phyloP scores from a whole-genome alignment of 2,797 vertebrate genomes.

The Bryconaethiops microstoma region DNA sequence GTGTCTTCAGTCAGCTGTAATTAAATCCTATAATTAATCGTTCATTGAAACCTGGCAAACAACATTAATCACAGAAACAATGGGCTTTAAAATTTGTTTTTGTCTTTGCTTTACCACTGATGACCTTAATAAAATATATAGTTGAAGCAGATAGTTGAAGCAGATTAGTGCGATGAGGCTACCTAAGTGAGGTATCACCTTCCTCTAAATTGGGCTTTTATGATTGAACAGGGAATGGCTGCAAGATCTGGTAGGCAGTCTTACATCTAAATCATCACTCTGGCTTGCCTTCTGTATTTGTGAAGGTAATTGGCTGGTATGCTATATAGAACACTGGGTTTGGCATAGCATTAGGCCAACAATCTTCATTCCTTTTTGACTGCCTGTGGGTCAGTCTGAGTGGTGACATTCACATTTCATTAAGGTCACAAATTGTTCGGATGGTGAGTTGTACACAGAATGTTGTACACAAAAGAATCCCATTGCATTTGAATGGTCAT shows the following conservation, averaged over 20 bases:
- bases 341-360: slow-evolving; percentile 19
- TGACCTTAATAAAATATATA: slow-evolving; percentile 2
- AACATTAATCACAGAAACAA: slow-evolving; percentile 42
- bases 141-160: not conserved
- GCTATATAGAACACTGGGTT: not conserved
- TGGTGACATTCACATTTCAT: slow-evolving; percentile 25
- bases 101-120: slow-evolving; percentile 1
- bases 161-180: not conserved
- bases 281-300: slow-evolving; percentile 12
- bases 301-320: slow-evolving; percentile 4
- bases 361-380: slow-evolving; percentile 20
- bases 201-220: slow-evolving; percentile 11
- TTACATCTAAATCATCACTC: not conserved
- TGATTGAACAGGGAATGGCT: slow-evolving; percentile 4
- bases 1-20: slow-evolving; percentile 34
- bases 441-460: slow-evolving; percentile 37
- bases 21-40: slow-evolving; percentile 46
- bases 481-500: slow-evolving; percentile 56
- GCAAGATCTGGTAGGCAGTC: not conserved
- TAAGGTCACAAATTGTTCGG: slow-evolving; percentile 53
- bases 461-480: slow-evolving; percentile 53
- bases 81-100: slow-evolving; percentile 23
- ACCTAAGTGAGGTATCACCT: slow-evolving; percentile 1
- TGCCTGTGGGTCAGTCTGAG: slow-evolving; percentile 41
- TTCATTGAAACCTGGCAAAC: slow-evolving; percentile 25